Evolutionary conservation across 2,797 vertebrate species (phyloP).

Genomic region (Gambelia wislizenii): DNA sequence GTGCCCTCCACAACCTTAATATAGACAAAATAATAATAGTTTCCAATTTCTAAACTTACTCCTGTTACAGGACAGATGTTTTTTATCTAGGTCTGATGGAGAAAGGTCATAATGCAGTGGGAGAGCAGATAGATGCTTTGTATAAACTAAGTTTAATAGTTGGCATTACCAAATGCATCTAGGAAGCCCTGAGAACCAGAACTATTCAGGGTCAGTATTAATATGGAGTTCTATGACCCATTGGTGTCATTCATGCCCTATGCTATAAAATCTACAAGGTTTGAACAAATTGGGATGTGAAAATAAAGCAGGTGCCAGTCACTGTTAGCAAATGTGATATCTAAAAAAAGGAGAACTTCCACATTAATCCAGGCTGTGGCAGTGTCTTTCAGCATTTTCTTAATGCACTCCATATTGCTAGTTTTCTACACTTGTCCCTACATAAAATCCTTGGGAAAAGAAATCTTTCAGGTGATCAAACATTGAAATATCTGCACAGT

Average conservation of each 20-base stretch:
- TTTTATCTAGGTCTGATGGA: background rate
- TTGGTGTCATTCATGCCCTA: background rate
- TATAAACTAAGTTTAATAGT: no score
- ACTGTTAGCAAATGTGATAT: background rate
- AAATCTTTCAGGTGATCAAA: background rate
- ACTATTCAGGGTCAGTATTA: background rate
- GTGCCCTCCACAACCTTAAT: no score
- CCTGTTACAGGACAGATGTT: background rate
- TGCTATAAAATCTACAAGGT: background rate
- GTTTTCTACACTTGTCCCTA: constrained; percentile 21
- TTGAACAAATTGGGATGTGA: background rate
- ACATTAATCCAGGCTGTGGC: constrained; percentile 68
- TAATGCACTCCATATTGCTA: constrained; percentile 21
- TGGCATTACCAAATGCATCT: no score
- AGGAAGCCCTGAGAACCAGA: no score
- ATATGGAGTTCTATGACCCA: background rate
- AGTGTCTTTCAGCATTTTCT: constrained; percentile 72
- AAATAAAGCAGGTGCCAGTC: background rate
- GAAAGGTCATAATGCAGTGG: no score
- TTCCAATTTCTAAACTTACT: background rate
- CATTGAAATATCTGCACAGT: background rate
- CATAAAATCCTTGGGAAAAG: constrained; percentile 45
- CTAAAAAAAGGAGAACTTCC: constrained; percentile 57
- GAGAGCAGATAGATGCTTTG: no score
- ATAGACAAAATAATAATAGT: no score